Evolutionary conservation across 64 coral and sea anemone genomes (phyloP), one percentile per base, ranked within the genome.

Genomic region (Stylophora pistillata): DNA sequence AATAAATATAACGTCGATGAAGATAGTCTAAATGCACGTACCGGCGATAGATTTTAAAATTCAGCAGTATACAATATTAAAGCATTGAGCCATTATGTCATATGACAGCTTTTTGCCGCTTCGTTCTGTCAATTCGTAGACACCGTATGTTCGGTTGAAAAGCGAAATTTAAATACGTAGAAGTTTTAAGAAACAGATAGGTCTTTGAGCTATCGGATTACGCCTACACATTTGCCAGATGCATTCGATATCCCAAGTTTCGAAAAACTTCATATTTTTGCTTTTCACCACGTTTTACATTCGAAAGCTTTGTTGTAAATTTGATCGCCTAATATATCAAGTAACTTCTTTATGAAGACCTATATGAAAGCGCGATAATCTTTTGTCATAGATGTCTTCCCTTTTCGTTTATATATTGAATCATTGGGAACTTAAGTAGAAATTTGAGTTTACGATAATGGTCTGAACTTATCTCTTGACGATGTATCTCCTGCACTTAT

Each of bases 111-210:
- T 61, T 62, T 21, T 68, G 20, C 37, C 37, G 37, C 78, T 31
- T 16, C 20, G 28, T 9, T 32, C 79, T 82, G 79, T 82, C 79
- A 82, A 32, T 64, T 13, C 23, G 34, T 33, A 66, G 58, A 82
- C 59, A 82, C 57, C 60, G 18, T 15, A 60, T 29, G 26, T 32
- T 16, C 55, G 37, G 37, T 60, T 82, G 79, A 82, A 82, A 82
- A 82, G 79, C 79, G 79, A 82, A 82, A 82, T 82, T 64, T n/a
- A 82, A 63, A 82, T 82, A 60, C 59, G 18, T 17, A 41, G 31
- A 66, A 66, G 16, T 82, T 66, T 37, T 60, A 23, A 41, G 20
- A 12, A 33, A 66, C 57, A 82, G 31, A 41, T 82, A 82, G 1
- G 20, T n/a, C 58, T 82, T 82, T 82, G 27, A 64, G 30, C 30